Base-by-base conservation (phyloP, 2,888 invertebrate species). In the Bugula neritina region DNA sequence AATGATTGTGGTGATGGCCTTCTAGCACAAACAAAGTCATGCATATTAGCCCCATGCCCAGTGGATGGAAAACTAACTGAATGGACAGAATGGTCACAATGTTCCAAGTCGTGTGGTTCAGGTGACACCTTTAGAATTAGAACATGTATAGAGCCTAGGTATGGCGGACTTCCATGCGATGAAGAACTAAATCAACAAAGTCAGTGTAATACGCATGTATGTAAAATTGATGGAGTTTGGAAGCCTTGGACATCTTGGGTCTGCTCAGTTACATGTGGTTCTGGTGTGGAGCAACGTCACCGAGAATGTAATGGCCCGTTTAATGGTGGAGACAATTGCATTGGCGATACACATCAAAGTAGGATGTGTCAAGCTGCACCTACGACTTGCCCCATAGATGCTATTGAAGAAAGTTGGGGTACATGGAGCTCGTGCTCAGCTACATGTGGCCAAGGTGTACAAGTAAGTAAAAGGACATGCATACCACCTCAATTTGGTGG, bases 401-500 rank as follows among this genome's bases (percentile, higher is more conserved):
- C 63, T 27, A n/a, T 63, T 31, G 63, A 63, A n/a, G 31, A 31
- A 13, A 31, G 31, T 31, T 63, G 63, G 63, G 10, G 27, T 13
- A 29, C 31, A 13, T 63, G 63, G 63, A 31, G 63, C 27, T 21
- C 31, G 10, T 63, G 63, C 63, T 63, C 63, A 13, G 63, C 31
- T 17, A 31, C 29, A 2, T 63, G 63, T 34, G 63, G 31, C 13
- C 13, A 2, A 29, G 63, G 63, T 25, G 13, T 31, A 27, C 27
- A 27, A 10, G 3, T 27, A 5, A 63, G 63, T 25, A 63, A 5
- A 29, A 27, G 63, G n/a, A 25, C 63, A 27, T 63, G 63, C n/a
- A 31, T 27, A 25, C 63, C 63, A 25, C 63, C 63, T 31, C 63
- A 63, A 27, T 63, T 63, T 63, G 63, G 63, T 13, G 63, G 63